Evolutionary conservation across 2,797 vertebrate species (phyloP), one percentile per base, ranked within the genome.

Genomic region (Tolypeutes matacus): DNA sequence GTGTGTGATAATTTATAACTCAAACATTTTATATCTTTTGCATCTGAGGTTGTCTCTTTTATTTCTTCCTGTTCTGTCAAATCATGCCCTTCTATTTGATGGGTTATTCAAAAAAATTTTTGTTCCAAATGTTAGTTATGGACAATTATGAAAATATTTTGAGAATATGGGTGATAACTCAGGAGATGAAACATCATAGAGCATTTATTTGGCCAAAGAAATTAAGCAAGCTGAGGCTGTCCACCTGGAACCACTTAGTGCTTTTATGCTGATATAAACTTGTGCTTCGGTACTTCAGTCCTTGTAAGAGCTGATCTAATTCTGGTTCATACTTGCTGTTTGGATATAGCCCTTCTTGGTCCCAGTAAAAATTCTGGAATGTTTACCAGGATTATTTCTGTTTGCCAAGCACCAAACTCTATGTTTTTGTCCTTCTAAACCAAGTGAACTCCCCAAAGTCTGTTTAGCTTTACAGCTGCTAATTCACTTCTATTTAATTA

Each of bases 121-220:
- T 69, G 9, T 21, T n/a, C 34, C 56, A 78, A 36, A 21, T 72
- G 31, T 46, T 29, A 13, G 34, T 8, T 46, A 82, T 36, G 14
- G 25, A 93, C 62, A 53, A 27, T 69, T 65, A 1, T 87, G 83
- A 83, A 76, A 87, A 53, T 95, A 18, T 36, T 77, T 76, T 70
- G 11, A 70, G 20, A 51, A 21, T 56, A 17, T 39, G 11, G n/a
- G 62, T 64, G 23, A 21, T 72, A 29, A 29, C 34, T 70, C 17
- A 53, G 64, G 70, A 78, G 34, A 34, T 58, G n/a, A 78, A 39
- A 60, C 34, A 36, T 76, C 9, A 2, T 58, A 31, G 25, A 86
- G 23, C 5, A 23, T 70, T 67, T 53, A 39, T n/a, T 73, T 81
- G 65, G 25, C 75, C 90, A n/a, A 72, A 18, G 80, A 85, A 78